Base-by-base conservation (phyloP, 2,888 invertebrate genomes). In the Aradus depressus region DNA sequence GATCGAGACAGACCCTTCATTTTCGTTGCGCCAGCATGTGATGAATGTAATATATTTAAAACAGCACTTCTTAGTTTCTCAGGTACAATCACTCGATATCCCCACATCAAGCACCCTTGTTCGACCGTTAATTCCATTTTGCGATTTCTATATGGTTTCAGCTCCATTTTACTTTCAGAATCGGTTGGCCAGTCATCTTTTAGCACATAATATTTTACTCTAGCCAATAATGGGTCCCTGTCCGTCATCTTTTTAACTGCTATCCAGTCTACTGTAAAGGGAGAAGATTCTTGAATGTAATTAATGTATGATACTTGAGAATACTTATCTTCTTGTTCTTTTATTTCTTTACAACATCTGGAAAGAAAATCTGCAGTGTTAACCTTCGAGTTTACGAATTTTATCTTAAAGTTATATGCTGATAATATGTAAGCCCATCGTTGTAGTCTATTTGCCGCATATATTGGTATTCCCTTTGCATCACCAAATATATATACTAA, bases 11-110 rank as follows among this genome's bases (percentile, higher is more conserved):
- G n/a, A n/a, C n/a, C n/a, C n/a, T n/a, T n/a, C n/a, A n/a, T n/a
- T n/a, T n/a, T n/a, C n/a, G n/a, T n/a, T n/a, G n/a, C n/a, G 35
- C 59, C 58, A 12, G 58, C 31, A 44, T 61, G 59, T 1, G 39
- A 47, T 10, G 12, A n/a, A 6, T 56, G 53, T 10, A 54, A 31
- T 41, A 32, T 23, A 12, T 45, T 5, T 3, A 54, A 22, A n/a
- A 54, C 38, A 12, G 8, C 16, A 14, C 22, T 23, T 5, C 23
- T 28, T 12, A 49, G 23, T 31, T 25, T 43, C 16, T 18, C 21
- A 3, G 50, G 52, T 18, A 54, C 35, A 8, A 57, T 45, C 2
- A 57, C 31, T n/a, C 54, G 22, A 26, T 50, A 47, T 1, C 53
- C 50, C 48, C 48, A 53, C 26, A 55, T 25, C 12, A 47, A n/a